These are phyloP conservation scores for Junco hyemalis DNA, from an alignment of 2,113 vertebrate species.

Conservation along the genomic window DNA sequence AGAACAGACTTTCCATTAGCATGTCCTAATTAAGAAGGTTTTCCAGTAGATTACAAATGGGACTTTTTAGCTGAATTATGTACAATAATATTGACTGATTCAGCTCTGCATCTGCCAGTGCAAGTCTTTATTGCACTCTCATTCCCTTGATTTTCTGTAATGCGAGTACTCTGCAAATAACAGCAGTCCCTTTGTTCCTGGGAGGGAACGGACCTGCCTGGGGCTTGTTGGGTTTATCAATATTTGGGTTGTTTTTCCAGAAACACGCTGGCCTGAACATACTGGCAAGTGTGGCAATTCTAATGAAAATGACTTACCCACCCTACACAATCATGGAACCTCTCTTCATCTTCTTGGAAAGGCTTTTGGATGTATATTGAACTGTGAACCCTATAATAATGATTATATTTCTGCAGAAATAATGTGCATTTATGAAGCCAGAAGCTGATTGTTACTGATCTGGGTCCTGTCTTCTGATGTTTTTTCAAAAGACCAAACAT, in stretches of 20 bases:
- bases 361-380: neutral
- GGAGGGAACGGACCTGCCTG: neutral
- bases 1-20: neutral
- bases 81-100: slow-evolving; percentile 1
- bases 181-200: neutral
- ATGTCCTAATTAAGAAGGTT: neutral
- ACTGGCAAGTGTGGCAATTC: neutral
- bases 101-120: neutral
- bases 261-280: neutral
- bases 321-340: neutral
- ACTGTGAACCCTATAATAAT: neutral
- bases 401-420: neutral
- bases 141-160: neutral
- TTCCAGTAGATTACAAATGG: neutral
- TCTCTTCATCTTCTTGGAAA: neutral
- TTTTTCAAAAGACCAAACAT: neutral
- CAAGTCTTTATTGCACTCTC: neutral
- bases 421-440: neutral
- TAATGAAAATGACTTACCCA: neutral
- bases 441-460: neutral
- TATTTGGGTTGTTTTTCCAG: neutral
- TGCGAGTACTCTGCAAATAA: neutral
- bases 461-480: neutral
- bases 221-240: neutral
- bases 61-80: neutral